These are phyloP conservation scores for Erpornis zantholeuca DNA, from an alignment of 2,113 vertebrate species.

Conservation along the genomic window DNA sequence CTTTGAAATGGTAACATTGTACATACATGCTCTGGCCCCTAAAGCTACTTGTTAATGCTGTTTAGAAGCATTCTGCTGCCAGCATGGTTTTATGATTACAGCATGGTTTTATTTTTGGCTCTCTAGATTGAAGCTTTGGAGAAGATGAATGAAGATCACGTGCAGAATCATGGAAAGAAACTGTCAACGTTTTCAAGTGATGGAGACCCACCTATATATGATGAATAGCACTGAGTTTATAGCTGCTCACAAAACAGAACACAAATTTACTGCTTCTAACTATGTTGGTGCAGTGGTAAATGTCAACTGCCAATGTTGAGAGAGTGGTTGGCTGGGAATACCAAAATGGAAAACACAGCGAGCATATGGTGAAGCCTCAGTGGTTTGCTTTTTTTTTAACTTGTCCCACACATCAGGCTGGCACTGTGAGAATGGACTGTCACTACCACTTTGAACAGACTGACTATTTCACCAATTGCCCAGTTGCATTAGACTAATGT, in stretches of 20 bases:
- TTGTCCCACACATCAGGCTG: constrained; percentile 39
- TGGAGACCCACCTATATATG: constrained; percentile 72
- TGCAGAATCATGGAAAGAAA: constrained; percentile 88
- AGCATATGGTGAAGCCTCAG: constrained; percentile 52
- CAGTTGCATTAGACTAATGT: constrained; percentile 14
- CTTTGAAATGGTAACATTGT: neutral
- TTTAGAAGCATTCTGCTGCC: neutral
- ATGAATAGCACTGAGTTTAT: constrained; percentile 62
- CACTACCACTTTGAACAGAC: constrained; percentile 46
- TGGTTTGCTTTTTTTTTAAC: constrained; percentile 16
- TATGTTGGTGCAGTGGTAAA: constrained; percentile 29
- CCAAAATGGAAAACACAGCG: constrained; percentile 48
- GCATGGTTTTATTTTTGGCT: neutral
- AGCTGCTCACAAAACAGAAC: neutral
- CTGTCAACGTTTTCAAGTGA: constrained; percentile 65
- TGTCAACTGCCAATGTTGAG: constrained; percentile 19
- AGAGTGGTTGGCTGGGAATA: constrained; percentile 39
- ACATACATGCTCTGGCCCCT: neutral
- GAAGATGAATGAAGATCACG: constrained; percentile 93
- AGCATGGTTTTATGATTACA: neutral
- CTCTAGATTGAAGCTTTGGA: constrained; percentile 90
- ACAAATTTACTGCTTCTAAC: constrained; percentile 29
- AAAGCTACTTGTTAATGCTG: neutral
- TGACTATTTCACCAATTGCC: constrained; percentile 40
- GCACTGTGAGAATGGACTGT: constrained; percentile 66